These are phyloP conservation scores for Lepidothrix coronata DNA, from an alignment of 2,113 vertebrate genomes.

Conservation along the genomic window DNA sequence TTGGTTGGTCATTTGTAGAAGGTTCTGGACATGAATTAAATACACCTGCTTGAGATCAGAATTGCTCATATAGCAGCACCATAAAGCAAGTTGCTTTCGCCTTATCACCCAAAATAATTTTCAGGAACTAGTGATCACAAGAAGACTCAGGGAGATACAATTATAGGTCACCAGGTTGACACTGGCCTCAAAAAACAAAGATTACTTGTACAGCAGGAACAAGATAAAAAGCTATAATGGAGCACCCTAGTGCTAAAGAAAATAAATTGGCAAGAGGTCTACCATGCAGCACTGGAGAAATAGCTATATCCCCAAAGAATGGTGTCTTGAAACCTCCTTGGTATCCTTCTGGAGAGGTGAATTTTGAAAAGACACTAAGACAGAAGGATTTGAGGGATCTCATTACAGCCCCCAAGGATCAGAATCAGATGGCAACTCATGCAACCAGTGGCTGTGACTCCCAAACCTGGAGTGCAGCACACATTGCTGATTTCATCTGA, in stretches of 20 bases:
- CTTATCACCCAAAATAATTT: not conserved
- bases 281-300: not conserved
- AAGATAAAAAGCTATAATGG: not conserved
- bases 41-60: not conserved
- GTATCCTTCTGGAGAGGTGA: not conserved
- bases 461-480: not conserved
- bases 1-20: not conserved
- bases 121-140: not conserved
- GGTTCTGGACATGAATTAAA: not conserved
- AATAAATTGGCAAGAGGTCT: not conserved
- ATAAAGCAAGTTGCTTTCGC: not conserved
- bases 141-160: not conserved
- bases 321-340: not conserved
- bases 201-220: not conserved
- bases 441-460: not conserved
- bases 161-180: not conserved
- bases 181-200: not conserved
- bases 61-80: not conserved
- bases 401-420: not conserved
- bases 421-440: not conserved
- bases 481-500: not conserved
- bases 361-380: not conserved
- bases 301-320: not conserved
- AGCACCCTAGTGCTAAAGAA: not conserved
- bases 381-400: not conserved